Base-by-base conservation (phyloP, 2,888 invertebrate genomes). In the Pyrochroa serraticornis region DNA sequence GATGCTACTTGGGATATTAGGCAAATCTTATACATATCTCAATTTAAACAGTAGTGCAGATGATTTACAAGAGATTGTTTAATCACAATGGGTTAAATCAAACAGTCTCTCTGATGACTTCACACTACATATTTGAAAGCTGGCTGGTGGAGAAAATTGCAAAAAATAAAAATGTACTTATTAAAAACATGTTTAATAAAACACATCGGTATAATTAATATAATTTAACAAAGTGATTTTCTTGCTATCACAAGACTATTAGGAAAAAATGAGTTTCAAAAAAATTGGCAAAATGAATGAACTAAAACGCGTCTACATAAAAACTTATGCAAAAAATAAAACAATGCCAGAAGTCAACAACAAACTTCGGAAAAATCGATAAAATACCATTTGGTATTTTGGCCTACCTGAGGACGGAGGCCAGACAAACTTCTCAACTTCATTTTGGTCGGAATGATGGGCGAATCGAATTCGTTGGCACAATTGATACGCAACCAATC, bases 401-500 rank as follows among this genome's bases (percentile, higher is more conserved):
- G 64, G 72, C 75, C 69, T 75, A 77, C 75, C 76, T 77, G 78
- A 64, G 68, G 63, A 60, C 72, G 71, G 55, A 71, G 49, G 58
- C 52, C 49, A 1, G 51, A 9, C 32, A 57, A 7, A 10, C 35
- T 51, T 43, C 58, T 48, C 47, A 64, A 49, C 32, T 59, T 66
- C 50, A 68, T 56, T 51, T 69, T 70, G 13, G 64, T 13, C 6
- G 30, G 61, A 30, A 62, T 53, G 52, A 64, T 35, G 30, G 68
- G 63, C 31, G 70, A 71, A 8, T 69, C 67, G 41, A 68, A 44
- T 35, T 71, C 71, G 52, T 68, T 69, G 37, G 63, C 62, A 65
- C 75, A 77, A 61, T 72, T 72, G 14, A 68, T 61, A 34, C 85
- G 79, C 60, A 88, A 78, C 84, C 87, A 87, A 30, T 89, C 88